These are phyloP conservation scores for Nesoenas mayeri DNA, from an alignment of 2,113 vertebrate species.

Conservation along the genomic window DNA sequence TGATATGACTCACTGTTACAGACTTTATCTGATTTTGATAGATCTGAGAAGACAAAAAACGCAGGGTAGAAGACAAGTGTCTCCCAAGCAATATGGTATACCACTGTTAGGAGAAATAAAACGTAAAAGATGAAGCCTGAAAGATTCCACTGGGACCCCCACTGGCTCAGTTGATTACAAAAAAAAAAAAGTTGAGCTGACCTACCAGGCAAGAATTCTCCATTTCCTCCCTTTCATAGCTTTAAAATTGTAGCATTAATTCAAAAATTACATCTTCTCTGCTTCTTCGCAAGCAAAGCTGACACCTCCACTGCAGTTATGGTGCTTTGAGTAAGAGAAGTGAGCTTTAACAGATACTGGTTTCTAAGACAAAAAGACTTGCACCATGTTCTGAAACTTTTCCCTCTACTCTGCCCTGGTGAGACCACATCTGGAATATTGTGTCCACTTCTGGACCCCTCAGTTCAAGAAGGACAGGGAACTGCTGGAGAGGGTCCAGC, in stretches of 20 bases:
- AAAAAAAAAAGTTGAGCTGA: neutral
- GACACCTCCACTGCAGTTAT: neutral
- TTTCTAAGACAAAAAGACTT: neutral
- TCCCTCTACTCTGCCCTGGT: no score
- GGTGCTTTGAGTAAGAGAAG: neutral
- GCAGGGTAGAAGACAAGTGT: neutral
- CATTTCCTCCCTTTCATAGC: neutral
- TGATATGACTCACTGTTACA: neutral
- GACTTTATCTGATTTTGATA: neutral
- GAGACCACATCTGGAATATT: no score
- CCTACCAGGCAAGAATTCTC: neutral
- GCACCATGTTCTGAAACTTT: neutral
- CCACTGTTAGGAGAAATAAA: neutral
- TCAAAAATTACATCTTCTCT: neutral
- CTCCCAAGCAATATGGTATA: neutral
- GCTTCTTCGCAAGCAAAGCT: neutral
- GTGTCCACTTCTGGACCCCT: no score
- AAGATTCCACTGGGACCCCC: neutral
- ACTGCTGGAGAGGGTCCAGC: no score
- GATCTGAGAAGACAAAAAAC: neutral
- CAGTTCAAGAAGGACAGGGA: no score
- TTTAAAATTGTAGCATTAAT: neutral
- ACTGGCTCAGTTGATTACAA: neutral
- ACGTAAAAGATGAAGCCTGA: neutral
- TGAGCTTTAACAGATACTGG: neutral